phyloP scores from a whole-genome alignment of 2,797 vertebrate genomes.

The Peromyscus eremicus region DNA sequence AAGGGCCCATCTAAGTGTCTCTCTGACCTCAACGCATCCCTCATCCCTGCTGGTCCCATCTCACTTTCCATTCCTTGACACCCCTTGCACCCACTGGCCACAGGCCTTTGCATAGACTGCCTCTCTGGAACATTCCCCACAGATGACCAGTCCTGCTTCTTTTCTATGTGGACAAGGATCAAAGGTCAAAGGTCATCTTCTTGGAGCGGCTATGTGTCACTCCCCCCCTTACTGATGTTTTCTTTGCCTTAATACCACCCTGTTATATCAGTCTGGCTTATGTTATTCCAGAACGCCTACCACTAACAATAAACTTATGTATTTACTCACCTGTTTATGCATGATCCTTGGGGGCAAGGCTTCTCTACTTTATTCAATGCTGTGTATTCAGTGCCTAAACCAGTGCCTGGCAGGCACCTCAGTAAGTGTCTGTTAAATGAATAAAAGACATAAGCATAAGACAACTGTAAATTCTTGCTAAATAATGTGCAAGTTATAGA shows the following conservation, averaged over 20 bases:
- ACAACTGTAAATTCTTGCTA: not conserved
- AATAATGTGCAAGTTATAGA: not conserved
- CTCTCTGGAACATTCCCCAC: not conserved
- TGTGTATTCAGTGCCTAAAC: not conserved
- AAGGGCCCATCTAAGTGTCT: slow-evolving; percentile 62
- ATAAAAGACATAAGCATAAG: not conserved
- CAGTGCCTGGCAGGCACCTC: not conserved
- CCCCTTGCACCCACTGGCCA: not conserved
- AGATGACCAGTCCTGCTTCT: not conserved
- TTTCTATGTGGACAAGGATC: slow-evolving; percentile 21
- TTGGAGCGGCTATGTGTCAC: slow-evolving; percentile 33
- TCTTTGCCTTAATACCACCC: not conserved
- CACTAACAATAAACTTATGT: slow-evolving; percentile 1
- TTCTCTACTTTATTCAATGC: not conserved
- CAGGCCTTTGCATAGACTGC: not conserved
- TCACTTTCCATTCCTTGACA: slow-evolving; percentile 24
- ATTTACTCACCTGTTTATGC: not conserved
- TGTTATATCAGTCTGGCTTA: slow-evolving; percentile 30
- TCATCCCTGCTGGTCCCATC: not conserved
- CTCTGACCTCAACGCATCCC: not conserved
- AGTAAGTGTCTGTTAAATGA: not conserved
- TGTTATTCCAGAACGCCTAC: slow-evolving; percentile 9
- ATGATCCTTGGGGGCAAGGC: not conserved
- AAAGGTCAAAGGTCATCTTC: slow-evolving; percentile 66
- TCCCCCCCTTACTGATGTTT: slow-evolving; percentile 40